phyloP scores from a whole-genome alignment of 2,797 vertebrate species.

The Poecilia gillii region DNA sequence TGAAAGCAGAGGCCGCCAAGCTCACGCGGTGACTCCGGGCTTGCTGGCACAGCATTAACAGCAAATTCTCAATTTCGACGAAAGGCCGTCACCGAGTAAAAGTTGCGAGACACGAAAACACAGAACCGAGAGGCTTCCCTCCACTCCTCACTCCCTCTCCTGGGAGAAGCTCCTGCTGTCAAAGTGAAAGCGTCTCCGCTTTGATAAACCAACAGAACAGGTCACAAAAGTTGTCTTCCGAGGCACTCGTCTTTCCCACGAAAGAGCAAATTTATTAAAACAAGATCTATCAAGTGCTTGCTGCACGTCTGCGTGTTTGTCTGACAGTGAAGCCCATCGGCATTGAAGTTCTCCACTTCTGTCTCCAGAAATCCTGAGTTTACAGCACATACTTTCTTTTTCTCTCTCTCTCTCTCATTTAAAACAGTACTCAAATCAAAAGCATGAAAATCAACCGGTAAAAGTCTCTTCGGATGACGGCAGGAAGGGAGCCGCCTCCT shows the following conservation, averaged over 20 bases:
- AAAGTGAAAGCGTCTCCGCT: slow-evolving; percentile 68
- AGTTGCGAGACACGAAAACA: slow-evolving; percentile 72
- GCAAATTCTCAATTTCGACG: slow-evolving; percentile 54
- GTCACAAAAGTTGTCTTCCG: slow-evolving; percentile 92
- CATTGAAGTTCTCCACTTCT: slow-evolving; percentile 90
- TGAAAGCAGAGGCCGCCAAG: slow-evolving; percentile 39
- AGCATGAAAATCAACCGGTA: slow-evolving; percentile 88
- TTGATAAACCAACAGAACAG: slow-evolving; percentile 84
- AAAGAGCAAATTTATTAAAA: slow-evolving; percentile 99
- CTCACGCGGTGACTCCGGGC: slow-evolving; percentile 40
- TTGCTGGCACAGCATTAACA: slow-evolving; percentile 42
- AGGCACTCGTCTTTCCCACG: slow-evolving; percentile 93
- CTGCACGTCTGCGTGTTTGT: slow-evolving; percentile 73
- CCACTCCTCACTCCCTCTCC: slow-evolving; percentile 51
- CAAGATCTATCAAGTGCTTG: slow-evolving; percentile 92
- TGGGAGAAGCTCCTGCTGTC: slow-evolving; percentile 67
- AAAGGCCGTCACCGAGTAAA: slow-evolving; percentile 63
- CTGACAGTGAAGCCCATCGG: slow-evolving; percentile 91
- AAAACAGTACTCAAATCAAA: slow-evolving; percentile 87
- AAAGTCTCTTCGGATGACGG: slow-evolving; percentile 87
- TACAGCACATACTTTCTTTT: slow-evolving; percentile 92
- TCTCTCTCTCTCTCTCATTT: slow-evolving; percentile 70
- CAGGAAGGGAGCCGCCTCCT: slow-evolving; percentile 74
- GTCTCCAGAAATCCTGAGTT: slow-evolving; percentile 93
- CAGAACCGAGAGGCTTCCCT: slow-evolving; percentile 51